Evolutionary conservation across 1,140 invertebrate species (phyloP).

Genomic region (Geopemphigus sp.): DNA sequence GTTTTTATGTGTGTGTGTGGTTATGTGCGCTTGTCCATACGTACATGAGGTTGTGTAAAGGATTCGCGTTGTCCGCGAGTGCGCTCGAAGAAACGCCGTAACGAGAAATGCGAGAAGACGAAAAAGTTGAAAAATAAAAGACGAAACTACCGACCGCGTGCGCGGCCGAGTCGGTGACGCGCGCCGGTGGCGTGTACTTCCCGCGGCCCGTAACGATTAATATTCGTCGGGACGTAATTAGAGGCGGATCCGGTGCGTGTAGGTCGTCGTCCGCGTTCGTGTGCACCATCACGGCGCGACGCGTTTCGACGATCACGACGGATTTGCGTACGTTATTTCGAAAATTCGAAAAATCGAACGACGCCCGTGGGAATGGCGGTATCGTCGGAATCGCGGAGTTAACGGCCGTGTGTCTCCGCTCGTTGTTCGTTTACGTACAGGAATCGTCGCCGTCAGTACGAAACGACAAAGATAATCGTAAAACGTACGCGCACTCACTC

Average conservation of each 20-base stretch:
- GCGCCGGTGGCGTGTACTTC: neutral
- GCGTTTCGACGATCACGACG: neutral
- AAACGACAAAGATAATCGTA: neutral
- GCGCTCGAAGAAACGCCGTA: neutral
- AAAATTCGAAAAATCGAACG: neutral
- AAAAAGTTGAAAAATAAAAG: conserved; percentile 12
- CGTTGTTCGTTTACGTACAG: neutral
- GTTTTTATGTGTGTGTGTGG: neutral
- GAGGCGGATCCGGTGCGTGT: neutral
- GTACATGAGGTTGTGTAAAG: neutral
- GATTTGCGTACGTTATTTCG: neutral
- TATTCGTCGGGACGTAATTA: conserved; percentile 12
- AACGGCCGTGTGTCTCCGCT: neutral
- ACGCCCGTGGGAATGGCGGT: neutral
- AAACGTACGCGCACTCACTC: too few relatives aligned
- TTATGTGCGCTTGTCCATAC: too few relatives aligned
- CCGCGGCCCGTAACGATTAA: neutral
- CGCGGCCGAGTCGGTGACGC: neutral
- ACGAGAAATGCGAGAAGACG: conserved; percentile 11
- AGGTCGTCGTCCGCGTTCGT: neutral
- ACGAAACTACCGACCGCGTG: neutral
- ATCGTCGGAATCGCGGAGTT: neutral
- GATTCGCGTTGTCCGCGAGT: neutral
- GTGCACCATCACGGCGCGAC: too few relatives aligned
- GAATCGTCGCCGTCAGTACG: neutral